Base-by-base conservation (phyloP, 2,888 invertebrate species). In the Athrips mouffetella region DNA sequence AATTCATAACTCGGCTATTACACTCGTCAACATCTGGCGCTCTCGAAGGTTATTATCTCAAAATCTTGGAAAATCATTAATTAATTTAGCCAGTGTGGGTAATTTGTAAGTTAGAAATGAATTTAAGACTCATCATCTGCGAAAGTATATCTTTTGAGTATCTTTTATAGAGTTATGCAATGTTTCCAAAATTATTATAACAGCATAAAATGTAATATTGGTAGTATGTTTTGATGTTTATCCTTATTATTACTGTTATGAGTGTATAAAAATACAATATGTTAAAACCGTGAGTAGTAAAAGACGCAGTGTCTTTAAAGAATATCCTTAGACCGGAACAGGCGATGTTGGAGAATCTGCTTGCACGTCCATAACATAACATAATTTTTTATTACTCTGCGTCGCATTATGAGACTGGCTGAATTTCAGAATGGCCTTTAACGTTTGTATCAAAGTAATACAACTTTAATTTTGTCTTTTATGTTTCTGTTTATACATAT, bases 1-100 rank as follows among this genome's bases (percentile, higher is more conserved):
- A 83, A 85, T 85, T 86, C 83, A 86, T 82, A 80, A 77, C 78
- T 76, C 63, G 61, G 76, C 78, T 75, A 77, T 83, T 76, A 80
- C 71, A 74, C 74, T 76, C 76, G 74, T 79, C 79, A 82, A 77
- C 84, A 86, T 80, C 83, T 84, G 85, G 76, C 76, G 76, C 76
- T 66, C n/a, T 67, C 69, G 63, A 69, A 71, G 70, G 72, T 75
- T 80, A 77, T 78, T 72, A 76, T 76, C 76, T 75, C 59, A 66
- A 77, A 74, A 70, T 77, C 70, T 70, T 65, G 70, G 70, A 72
- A 73, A 70, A 68, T 62, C 71, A 76, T 76, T 77, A 73, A 80
- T 82, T 80, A 80, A 76, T 73, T 69, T 62, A 54, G 64, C 64
- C 64, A 66, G 60, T 64, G 65, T 65, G 64, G 20, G 52, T 54